Evolutionary conservation across 2,113 vertebrate genomes (phyloP).

Genomic region (Seriola quinqueradiata): DNA sequence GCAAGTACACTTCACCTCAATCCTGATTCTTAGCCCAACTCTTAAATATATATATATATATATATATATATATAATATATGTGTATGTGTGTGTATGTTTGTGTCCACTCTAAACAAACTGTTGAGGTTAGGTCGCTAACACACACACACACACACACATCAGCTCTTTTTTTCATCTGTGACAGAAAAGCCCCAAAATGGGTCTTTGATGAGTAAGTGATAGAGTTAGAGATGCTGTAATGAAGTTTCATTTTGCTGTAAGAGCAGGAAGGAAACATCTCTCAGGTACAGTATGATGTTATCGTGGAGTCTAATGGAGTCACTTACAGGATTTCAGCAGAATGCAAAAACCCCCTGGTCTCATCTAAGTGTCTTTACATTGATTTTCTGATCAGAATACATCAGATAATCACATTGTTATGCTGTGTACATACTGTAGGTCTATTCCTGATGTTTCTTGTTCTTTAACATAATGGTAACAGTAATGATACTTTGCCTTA

Average conservation of each 20-base stretch:
- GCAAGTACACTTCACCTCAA: neutral
- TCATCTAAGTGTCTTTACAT: slow-evolving; percentile 72
- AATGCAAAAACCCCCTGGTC: slow-evolving; percentile 48
- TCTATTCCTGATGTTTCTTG: slow-evolving; percentile 2
- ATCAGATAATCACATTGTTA: slow-evolving; percentile 69
- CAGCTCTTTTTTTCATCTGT: slow-evolving; percentile 10
- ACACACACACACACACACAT: neutral
- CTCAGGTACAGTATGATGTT: slow-evolving; percentile 79
- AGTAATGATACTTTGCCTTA: slow-evolving; percentile 34
- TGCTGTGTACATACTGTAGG: slow-evolving; percentile 23
- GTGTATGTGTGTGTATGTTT: too few species aligned
- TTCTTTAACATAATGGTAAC: slow-evolving; percentile 27
- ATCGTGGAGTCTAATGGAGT: slow-evolving; percentile 79
- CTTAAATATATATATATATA: neutral
- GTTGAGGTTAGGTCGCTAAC: neutral
- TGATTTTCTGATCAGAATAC: slow-evolving; percentile 76
- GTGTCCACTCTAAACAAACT: neutral
- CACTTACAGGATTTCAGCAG: slow-evolving; percentile 71
- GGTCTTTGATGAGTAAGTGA: slow-evolving; percentile 65
- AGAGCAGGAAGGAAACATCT: slow-evolving; percentile 79
- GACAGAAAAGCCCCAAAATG: slow-evolving; percentile 59
- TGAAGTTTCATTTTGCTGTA: slow-evolving; percentile 75
- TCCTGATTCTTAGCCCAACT: neutral
- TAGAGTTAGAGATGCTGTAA: slow-evolving; percentile 67
- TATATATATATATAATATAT: too few species aligned